Evolutionary conservation across 2,888 invertebrate species (phyloP).

Genomic region (Scaptodrosophila latifasciaeformis): DNA sequence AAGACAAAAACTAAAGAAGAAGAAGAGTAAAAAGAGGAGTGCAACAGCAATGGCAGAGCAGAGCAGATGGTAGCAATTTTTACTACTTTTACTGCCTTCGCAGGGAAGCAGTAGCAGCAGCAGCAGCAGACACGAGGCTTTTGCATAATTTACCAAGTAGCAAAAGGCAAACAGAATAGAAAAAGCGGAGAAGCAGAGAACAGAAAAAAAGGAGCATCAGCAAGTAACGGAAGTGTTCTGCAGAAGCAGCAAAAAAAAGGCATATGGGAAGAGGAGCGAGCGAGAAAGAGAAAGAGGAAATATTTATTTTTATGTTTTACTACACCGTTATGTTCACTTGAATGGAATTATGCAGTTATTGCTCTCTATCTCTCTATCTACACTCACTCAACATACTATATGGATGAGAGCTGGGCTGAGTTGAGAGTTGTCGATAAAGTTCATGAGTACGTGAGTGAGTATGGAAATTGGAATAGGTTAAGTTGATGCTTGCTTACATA

Average conservation of each 20-base stretch:
- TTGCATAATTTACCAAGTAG: constrained; percentile 67
- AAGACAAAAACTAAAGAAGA: constrained; percentile 16
- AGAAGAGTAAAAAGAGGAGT: constrained; percentile 19
- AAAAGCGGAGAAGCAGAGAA: constrained; percentile 11
- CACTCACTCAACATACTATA: no score
- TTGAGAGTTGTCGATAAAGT: no score
- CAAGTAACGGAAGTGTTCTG: constrained; percentile 14
- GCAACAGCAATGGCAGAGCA: constrained; percentile 24
- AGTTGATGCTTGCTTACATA: no score
- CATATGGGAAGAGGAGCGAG: constrained; percentile 8
- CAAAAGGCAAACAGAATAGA: constrained; percentile 43
- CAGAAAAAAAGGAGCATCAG: constrained; percentile 19
- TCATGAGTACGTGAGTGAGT: no score
- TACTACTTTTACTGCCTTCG: neutral
- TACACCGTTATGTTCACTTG: constrained; percentile 38
- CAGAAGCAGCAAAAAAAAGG: neutral
- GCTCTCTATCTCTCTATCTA: no score
- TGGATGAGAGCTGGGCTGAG: no score
- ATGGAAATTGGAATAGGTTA: no score
- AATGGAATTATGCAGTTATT: constrained; percentile 61
- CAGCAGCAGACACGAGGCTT: constrained; percentile 38
- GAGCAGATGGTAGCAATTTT: constrained; percentile 56
- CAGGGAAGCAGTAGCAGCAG: constrained; percentile 11
- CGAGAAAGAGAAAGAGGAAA: neutral
- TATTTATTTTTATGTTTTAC: constrained; percentile 45